These are phyloP conservation scores for Chloroclystis v-ata DNA, from an alignment of 2,888 invertebrate species.

Conservation along the genomic window DNA sequence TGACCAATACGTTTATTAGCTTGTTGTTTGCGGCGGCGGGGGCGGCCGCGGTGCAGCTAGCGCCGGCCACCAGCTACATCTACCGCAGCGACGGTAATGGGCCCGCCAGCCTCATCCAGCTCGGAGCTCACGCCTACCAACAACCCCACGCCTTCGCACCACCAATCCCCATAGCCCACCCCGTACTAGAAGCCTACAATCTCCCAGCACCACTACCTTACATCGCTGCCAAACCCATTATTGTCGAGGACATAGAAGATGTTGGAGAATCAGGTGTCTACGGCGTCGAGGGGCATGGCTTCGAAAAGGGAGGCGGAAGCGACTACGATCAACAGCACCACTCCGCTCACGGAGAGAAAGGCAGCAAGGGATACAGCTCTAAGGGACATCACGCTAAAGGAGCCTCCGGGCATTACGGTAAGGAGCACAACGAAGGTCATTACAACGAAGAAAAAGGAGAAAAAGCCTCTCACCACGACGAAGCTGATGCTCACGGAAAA, in stretches of 20 bases:
- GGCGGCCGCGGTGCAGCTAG: conserved; percentile 58
- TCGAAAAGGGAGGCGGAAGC: conserved; percentile 66
- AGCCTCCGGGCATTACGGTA: conserved; percentile 73
- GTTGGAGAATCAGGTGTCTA: conserved; percentile 52
- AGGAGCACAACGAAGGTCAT: conserved; percentile 73
- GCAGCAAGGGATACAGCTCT: conserved; percentile 74
- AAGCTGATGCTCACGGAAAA: conserved; percentile 74
- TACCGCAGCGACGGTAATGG: conserved; percentile 71
- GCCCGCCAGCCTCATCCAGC: conserved; percentile 65
- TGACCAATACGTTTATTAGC: conserved; percentile 50
- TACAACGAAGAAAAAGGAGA: conserved; percentile 74
- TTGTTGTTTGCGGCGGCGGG: conserved; percentile 47
- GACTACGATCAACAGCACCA: conserved; percentile 69
- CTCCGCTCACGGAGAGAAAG: conserved; percentile 75
- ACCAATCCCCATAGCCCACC: conserved; percentile 47
- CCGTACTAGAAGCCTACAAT: conserved; percentile 52
- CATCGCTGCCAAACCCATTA: conserved; percentile 54
- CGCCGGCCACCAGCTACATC: conserved; percentile 76
- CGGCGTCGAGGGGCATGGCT: conserved; percentile 37
- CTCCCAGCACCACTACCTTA: conserved; percentile 60
- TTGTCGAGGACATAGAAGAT: conserved; percentile 50
- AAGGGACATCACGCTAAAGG: conserved; percentile 77
- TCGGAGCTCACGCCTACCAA: conserved; percentile 56
- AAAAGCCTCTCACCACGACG: conserved; percentile 74
- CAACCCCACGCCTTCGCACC: conserved; percentile 51